A percentile compares a stretch with the other conserved stretches of the same genome.
Conservation (phyloP, 2,888 invertebrate genomes). For the Eristalinus sepulchralis region DNA sequence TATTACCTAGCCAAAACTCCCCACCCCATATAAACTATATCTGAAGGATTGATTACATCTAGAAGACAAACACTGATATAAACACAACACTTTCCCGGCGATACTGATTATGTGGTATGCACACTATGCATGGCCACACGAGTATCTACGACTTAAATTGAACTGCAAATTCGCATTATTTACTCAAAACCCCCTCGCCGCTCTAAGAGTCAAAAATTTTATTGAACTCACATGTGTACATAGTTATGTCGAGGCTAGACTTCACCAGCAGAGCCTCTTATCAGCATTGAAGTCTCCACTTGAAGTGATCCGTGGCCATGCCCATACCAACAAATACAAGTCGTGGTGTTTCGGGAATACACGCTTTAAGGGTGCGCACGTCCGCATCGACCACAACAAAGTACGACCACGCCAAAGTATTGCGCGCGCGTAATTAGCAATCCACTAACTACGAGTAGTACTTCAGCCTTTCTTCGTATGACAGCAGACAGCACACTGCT, state of each 20-base stretch:
- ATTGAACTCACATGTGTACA: neutral
- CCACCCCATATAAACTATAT: neutral
- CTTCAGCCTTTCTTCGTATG: conserved; percentile 70
- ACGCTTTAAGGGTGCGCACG: conserved; percentile 54
- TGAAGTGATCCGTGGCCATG: conserved; percentile 66
- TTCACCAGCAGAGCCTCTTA: conserved; percentile 18
- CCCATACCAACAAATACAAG: conserved; percentile 32
- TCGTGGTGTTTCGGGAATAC: conserved; percentile 46
- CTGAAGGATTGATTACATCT: conserved; percentile 30
- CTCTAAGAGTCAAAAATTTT: conserved; percentile 42
- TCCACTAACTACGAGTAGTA: conserved; percentile 63
- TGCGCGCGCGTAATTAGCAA: conserved; percentile 70
- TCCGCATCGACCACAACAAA: conserved; percentile 37
- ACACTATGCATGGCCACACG: neutral
- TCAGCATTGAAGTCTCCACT: conserved; percentile 53
- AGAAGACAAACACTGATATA: conserved; percentile 28
- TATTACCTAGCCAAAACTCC: neutral
- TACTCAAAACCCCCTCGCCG: conserved; percentile 5
- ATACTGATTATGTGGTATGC: conserved; percentile 26
- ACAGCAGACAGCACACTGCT: conserved; percentile 39
- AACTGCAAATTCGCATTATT: conserved; percentile 39
- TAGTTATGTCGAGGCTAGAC: conserved; percentile 6
- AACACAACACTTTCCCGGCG: conserved; percentile 43
- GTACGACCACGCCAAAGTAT: conserved; percentile 63
- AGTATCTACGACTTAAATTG: conserved; percentile 7